Conservation (phyloP, 2,888 invertebrate species). For the Phortica okadai region DNA sequence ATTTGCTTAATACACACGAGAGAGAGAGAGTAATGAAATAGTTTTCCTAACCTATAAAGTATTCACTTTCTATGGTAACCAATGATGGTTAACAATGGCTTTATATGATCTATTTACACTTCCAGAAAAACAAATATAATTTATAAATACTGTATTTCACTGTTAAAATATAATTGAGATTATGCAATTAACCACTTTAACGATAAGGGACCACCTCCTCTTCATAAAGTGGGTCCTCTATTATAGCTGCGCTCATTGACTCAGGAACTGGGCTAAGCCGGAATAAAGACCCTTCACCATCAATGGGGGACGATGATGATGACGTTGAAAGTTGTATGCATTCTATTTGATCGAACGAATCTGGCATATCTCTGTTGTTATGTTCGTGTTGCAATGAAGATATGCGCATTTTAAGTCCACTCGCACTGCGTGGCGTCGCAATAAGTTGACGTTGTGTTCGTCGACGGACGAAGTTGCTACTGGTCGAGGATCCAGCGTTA, state of each 20-base stretch:
- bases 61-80: too few relatives aligned
- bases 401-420: constrained; percentile 53
- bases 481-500: constrained; percentile 8
- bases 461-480: constrained; percentile 47
- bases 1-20: too few relatives aligned
- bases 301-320: constrained; percentile 40
- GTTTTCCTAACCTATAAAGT: too few relatives aligned
- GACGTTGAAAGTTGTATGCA: constrained; percentile 56
- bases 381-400: constrained; percentile 41
- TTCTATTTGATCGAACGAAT: constrained; percentile 47
- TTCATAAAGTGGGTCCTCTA: constrained; percentile 68
- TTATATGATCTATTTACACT: too few relatives aligned
- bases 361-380: constrained; percentile 9
- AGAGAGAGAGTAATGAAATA: too few relatives aligned
- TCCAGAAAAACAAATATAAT: not conserved
- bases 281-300: not conserved
- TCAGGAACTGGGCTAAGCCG: not conserved
- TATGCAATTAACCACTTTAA: not conserved
- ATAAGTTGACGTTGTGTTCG: constrained; percentile 45
- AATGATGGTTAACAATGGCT: too few relatives aligned
- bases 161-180: not conserved
- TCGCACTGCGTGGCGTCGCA: constrained; percentile 46
- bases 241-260: not conserved
- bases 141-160: not conserved
- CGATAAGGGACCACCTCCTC: constrained; percentile 65